Conservation (phyloP, 1,140 invertebrate genomes). For the Brachionus asplanchnoidis region DNA sequence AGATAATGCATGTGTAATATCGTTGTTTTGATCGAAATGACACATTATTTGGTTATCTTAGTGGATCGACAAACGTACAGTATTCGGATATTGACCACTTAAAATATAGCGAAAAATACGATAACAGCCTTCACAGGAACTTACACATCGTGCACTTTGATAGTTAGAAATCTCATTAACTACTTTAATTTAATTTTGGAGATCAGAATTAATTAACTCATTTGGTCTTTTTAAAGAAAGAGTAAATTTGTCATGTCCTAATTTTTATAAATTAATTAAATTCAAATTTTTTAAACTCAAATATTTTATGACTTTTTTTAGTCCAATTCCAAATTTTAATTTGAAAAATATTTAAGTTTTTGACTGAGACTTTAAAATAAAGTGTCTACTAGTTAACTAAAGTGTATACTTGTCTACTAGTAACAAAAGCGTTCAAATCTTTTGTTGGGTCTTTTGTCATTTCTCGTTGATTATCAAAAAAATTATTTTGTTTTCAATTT, state of each 20-base stretch:
- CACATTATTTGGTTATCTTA: conserved; percentile 41
- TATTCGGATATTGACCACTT: conserved; percentile 40
- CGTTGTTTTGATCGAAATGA: conserved; percentile 9
- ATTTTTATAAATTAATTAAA: conserved; percentile 30
- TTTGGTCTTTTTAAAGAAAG: background rate
- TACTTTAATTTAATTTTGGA: background rate
- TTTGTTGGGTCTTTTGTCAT: too few species aligned
- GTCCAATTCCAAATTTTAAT: too few species aligned
- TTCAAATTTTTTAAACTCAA: too few species aligned
- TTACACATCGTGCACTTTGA: conserved; percentile 43
- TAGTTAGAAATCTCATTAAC: conserved; percentile 43
- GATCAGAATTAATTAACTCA: background rate
- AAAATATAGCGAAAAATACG: conserved; percentile 28
- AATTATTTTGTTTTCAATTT: too few species aligned
- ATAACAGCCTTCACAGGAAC: conserved; percentile 33
- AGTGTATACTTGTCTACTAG: too few species aligned
- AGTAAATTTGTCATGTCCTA: background rate
- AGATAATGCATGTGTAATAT: background rate
- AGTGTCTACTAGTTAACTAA: too few species aligned
- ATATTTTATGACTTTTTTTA: too few species aligned
- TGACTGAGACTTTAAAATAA: conserved; percentile 31
- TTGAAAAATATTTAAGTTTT: conserved; percentile 36
- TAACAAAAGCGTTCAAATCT: too few species aligned
- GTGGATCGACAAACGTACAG: conserved; percentile 28
- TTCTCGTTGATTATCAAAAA: too few species aligned